Conservation (phyloP, 2,888 invertebrate species). For the Torymus auratus region DNA sequence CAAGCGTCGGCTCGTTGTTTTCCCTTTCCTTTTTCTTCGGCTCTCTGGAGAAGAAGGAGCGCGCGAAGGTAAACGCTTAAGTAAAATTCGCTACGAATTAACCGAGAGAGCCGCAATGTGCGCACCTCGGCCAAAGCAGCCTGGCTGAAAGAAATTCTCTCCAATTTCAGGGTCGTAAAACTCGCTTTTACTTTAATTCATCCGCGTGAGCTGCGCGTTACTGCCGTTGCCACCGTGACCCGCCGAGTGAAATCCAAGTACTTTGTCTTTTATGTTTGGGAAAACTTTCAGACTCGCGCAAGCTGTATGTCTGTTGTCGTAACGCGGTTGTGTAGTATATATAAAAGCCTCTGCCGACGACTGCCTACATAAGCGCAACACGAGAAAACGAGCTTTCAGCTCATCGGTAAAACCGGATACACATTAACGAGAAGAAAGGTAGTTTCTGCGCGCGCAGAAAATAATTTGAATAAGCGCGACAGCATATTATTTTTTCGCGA, state of each 20-base stretch:
- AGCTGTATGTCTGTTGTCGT: slow-evolving; percentile 29
- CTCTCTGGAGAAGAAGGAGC: slow-evolving; percentile 1
- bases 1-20: background rate
- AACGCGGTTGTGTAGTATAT: slow-evolving; percentile 7
- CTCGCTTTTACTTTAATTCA: slow-evolving; percentile 58
- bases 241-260: slow-evolving; percentile 50
- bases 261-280: slow-evolving; percentile 52
- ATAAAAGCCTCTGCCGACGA: background rate
- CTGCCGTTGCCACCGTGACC: slow-evolving; percentile 15
- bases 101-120: background rate
- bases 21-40: slow-evolving; percentile 11
- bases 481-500: slow-evolving; percentile 25
- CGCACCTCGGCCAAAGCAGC: too few species aligned
- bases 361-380: background rate
- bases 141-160: slow-evolving; percentile 52
- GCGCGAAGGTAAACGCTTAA: slow-evolving; percentile 7
- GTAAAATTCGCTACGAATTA: slow-evolving; percentile 23
- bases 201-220: slow-evolving; percentile 14
- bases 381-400: slow-evolving; percentile 53
- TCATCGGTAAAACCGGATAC: slow-evolving; percentile 47
- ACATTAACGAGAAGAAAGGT: slow-evolving; percentile 50
- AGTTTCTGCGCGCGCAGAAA: slow-evolving; percentile 21
- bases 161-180: slow-evolving; percentile 57
- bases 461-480: slow-evolving; percentile 43
- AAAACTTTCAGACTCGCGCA: slow-evolving; percentile 48